phyloP scores from a whole-genome alignment of 2,113 vertebrate species.

The Odocoileus virginianus region DNA sequence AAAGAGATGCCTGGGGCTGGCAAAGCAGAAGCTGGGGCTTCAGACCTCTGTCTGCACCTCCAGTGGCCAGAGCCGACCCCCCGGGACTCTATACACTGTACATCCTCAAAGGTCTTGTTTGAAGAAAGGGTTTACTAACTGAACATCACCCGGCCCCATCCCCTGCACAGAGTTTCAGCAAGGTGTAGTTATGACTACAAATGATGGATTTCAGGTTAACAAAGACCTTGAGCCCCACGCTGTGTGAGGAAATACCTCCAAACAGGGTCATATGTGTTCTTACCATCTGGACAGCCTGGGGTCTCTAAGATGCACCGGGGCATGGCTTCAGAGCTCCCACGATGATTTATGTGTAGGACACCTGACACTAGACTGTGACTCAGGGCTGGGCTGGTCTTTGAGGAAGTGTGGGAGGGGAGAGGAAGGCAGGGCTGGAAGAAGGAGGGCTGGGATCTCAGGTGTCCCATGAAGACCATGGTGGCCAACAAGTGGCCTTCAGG shows the following conservation, averaged over 20 bases:
- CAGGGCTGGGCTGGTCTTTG: neutral
- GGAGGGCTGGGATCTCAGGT: accelerated
- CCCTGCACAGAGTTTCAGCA: neutral
- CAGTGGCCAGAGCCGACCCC: too few relatives aligned
- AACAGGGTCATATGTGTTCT: neutral
- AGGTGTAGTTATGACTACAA: accelerated
- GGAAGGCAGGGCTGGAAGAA: neutral
- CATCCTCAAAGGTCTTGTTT: neutral
- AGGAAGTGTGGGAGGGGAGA: neutral
- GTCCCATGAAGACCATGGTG: neutral
- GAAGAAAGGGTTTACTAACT: neutral
- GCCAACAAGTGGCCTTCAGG: accelerated
- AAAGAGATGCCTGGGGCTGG: neutral
- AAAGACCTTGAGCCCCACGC: neutral
- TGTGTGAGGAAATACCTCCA: too few relatives aligned
- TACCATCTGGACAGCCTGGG: neutral
- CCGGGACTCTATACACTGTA: accelerated
- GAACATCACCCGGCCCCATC: neutral
- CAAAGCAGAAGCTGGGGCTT: neutral
- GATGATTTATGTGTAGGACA: accelerated
- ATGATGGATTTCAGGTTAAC: neutral
- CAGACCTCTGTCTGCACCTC: neutral
- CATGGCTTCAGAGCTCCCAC: accelerated
- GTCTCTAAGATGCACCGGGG: too few relatives aligned
- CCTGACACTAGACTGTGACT: neutral